Evolutionary conservation across 2,888 invertebrate genomes (phyloP).

Genomic region (Physocephala rufipes): DNA sequence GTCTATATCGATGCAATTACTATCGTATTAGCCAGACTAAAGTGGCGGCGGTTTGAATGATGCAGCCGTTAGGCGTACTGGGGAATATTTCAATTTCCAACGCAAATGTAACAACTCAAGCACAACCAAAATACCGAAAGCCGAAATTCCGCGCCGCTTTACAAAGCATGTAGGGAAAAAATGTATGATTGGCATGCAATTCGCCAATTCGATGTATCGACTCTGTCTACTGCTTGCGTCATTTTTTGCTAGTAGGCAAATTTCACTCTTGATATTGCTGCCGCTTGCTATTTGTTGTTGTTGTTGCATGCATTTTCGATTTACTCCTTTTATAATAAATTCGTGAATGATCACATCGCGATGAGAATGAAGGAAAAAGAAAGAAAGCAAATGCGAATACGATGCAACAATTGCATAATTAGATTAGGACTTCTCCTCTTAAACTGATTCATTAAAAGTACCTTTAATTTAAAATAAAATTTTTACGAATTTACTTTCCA

Average conservation of each 20-base stretch:
- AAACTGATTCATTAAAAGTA: slow-evolving; percentile 16
- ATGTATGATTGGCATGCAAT: slow-evolving; percentile 11
- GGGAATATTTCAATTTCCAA: not conserved
- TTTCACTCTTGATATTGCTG: not conserved
- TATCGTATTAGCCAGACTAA: not conserved
- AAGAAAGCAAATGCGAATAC: not conserved
- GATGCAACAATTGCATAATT: slow-evolving; percentile 15
- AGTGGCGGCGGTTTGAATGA: not conserved
- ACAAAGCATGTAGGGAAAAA: not conserved
- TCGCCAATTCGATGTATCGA: not conserved
- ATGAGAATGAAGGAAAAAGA: not conserved
- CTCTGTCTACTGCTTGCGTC: not conserved
- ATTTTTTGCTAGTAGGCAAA: not conserved
- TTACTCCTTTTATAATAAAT: not conserved
- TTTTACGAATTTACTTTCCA: not conserved
- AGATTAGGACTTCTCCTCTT: slow-evolving; percentile 8
- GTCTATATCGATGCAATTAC: not conserved
- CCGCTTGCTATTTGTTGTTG: not conserved
- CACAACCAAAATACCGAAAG: not conserved
- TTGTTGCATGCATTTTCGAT: not conserved
- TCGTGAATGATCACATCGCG: not conserved
- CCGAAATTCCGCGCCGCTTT: not conserved
- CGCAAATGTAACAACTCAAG: not conserved
- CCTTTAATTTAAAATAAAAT: slow-evolving; percentile 4
- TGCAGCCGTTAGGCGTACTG: not conserved